Base-by-base conservation (phyloP, 2,797 vertebrate genomes). In the Zenarchopterus dispar region DNA sequence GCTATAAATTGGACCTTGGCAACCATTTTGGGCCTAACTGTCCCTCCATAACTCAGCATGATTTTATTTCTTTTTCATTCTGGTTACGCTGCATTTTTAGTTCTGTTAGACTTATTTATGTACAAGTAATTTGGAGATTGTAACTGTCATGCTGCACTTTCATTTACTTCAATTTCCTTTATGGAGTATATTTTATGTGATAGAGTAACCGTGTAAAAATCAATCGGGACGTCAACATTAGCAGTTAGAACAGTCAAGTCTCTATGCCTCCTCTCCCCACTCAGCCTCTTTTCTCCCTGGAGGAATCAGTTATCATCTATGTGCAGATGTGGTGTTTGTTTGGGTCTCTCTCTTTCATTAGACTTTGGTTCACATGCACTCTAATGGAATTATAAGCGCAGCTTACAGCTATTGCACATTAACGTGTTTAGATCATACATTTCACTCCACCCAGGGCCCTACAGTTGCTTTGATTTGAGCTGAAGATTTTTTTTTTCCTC, bases 351-450 rank as follows among this genome's bases (percentile, higher is more conserved):
- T 36, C 15, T 70, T 42, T 56, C 61, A 61, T 8, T 2, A 18
- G 22, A 46, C 19, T 36, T 18, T 65, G 52, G 13, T 39, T 39
- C 36, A 39, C 36, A 52, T 67, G 63, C 46, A 68, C 46, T 56
- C 28, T 65, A 63, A 62, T 70, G 26, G 24, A 56, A 51, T 56
- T 48, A 72, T 55, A 43, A 52, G 44, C 19, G 51, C 16, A 33
- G 63, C 60, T 74, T 21, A 23, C 48, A 73, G 60, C 61, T 18
- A 49, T 80, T 19, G 48, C 50, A 69, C 51, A 52, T 39, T 8
- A 73, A 43, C 50, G 61, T 64, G 41, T 53, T 76, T 54, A 56
- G 28, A 71, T 75, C 59, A 63, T 24, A 63, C 26, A 50, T 50
- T 54, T 45, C 45, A 3, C 24, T 41, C 23, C 17, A 21, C 66